Conservation (phyloP, 64 coral and sea anemone species). For the Montipora efflorescens region DNA sequence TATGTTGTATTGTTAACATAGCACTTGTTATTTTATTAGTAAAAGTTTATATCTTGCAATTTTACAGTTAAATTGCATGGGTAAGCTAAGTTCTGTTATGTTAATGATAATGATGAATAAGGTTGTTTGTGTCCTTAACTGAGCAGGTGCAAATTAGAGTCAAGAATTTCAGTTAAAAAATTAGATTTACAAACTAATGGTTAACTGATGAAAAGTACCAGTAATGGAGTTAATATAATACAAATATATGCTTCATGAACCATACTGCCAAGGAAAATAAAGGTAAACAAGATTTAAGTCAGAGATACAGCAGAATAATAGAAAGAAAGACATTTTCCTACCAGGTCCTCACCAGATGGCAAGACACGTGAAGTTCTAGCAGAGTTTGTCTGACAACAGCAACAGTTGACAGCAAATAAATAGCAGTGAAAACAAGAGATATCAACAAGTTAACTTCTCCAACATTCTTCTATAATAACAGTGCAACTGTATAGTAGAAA, state of each 20-base stretch:
- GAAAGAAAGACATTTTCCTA: neutral
- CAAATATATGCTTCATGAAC: neutral
- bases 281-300: neutral
- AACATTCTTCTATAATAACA: neutral
- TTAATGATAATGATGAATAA: too few relatives aligned
- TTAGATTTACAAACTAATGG: too few relatives aligned
- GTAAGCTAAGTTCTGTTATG: neutral
- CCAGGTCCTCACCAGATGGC: constrained; percentile 22
- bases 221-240: neutral
- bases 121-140: too few relatives aligned
- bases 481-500: neutral
- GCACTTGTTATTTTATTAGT: too few relatives aligned
- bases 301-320: neutral
- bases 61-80: neutral
- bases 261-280: neutral
- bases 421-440: neutral
- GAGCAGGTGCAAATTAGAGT: too few relatives aligned
- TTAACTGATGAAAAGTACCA: too few relatives aligned
- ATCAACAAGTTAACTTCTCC: neutral
- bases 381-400: constrained; percentile 50
- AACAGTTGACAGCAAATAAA: constrained; percentile 19
- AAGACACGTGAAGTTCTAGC: constrained; percentile 13
- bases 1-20: too few relatives aligned
- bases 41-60: too few relatives aligned
- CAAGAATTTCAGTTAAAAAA: too few relatives aligned